Evolutionary conservation across 2,113 vertebrate genomes (phyloP).

Genomic region (Tragelaphus scriptus): DNA sequence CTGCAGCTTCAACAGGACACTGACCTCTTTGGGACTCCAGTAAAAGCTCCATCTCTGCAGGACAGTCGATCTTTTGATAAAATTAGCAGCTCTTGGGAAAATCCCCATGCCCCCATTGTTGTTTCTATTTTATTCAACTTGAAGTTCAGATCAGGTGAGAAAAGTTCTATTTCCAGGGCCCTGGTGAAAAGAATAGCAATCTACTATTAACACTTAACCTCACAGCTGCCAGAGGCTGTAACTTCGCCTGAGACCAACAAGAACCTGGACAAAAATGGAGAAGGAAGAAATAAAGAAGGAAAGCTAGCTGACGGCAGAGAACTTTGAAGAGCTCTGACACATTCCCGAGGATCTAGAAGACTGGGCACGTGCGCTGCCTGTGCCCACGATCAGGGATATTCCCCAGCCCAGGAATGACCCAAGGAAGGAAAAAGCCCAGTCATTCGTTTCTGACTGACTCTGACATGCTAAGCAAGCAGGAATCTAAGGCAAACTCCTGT

Average conservation of each 20-base stretch:
- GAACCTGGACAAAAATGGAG: neutral
- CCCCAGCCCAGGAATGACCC: neutral
- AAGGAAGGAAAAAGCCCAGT: neutral
- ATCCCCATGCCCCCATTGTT: neutral
- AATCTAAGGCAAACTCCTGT: neutral
- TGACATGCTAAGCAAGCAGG: neutral
- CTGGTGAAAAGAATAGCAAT: neutral
- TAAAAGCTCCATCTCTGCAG: neutral
- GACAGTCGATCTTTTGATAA: neutral
- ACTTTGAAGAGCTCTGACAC: neutral
- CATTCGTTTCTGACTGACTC: neutral
- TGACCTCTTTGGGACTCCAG: neutral
- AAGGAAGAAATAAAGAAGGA: neutral
- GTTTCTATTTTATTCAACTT: neutral
- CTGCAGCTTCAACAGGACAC: neutral
- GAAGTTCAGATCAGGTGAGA: neutral
- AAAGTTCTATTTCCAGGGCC: neutral
- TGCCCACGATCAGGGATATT: neutral
- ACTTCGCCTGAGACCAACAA: neutral
- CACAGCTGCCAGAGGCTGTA: neutral
- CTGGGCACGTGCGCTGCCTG: too few species aligned
- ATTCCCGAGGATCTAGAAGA: neutral
- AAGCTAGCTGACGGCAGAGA: neutral
- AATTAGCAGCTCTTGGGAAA: slow-evolving; percentile 12
- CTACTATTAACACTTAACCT: neutral